These are phyloP conservation scores for Sitta europaea DNA, from an alignment of 2,113 vertebrate genomes.

Conservation along the genomic window DNA sequence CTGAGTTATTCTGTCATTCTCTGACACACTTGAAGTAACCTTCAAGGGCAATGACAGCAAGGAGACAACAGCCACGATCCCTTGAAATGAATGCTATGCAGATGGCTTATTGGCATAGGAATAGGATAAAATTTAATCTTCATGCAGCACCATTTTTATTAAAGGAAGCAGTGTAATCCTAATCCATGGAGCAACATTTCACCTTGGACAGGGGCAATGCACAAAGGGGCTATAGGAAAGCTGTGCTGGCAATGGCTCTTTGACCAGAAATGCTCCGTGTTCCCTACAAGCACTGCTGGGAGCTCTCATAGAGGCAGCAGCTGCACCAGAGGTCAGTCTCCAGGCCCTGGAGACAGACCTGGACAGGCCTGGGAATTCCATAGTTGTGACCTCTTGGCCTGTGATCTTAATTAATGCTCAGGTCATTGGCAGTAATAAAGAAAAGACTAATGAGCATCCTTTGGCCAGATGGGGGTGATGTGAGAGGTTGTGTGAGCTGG, in stretches of 20 bases:
- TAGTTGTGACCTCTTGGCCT: neutral
- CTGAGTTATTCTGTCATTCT: neutral
- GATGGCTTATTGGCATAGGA: neutral
- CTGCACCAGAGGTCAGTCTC: no score
- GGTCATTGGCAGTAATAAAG: neutral
- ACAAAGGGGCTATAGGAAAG: neutral
- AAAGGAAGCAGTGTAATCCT: neutral
- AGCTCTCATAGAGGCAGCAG: neutral
- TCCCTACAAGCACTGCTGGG: neutral
- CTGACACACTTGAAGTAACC: neutral
- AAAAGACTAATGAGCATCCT: neutral
- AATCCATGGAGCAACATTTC: neutral
- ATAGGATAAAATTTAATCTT: neutral
- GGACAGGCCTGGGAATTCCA: neutral
- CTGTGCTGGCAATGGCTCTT: neutral
- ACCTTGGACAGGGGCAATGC: neutral
- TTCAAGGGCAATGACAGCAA: neutral
- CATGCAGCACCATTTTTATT: neutral
- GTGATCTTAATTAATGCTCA: neutral
- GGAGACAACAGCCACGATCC: neutral
- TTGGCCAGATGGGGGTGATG: neutral
- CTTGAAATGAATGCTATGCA: neutral
- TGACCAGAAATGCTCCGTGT: neutral
- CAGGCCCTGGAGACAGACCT: neutral
- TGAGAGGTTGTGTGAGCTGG: neutral